A percentile compares a stretch with the other conserved stretches of the same genome.
phyloP scores from a whole-genome alignment of 1,140 invertebrate species.

The Andrena cerasifolii region DNA sequence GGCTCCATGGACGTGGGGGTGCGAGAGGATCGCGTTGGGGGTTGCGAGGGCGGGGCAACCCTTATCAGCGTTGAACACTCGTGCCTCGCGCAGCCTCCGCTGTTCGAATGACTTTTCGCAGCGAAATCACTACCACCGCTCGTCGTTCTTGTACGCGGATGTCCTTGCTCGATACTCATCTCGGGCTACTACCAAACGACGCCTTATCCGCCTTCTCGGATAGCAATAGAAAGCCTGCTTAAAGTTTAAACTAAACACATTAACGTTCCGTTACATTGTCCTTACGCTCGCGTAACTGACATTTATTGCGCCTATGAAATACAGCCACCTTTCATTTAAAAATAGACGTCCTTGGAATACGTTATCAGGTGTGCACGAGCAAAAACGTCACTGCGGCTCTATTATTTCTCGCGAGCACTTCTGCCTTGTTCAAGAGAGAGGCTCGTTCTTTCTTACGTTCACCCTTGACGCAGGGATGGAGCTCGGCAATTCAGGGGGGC shows the following conservation, averaged over 20 bases:
- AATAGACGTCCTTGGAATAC: too few species aligned
- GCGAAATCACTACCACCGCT: slow-evolving; percentile 26
- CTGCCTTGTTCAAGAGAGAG: too few species aligned
- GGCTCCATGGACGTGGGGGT: slow-evolving; percentile 45
- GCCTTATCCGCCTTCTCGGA: neutral
- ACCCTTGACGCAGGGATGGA: too few species aligned
- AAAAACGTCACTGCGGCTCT: too few species aligned
- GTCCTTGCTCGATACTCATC: slow-evolving; percentile 52
- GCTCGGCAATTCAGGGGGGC: slow-evolving; percentile 1
- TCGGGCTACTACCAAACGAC: slow-evolving; percentile 40
- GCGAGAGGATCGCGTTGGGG: slow-evolving; percentile 37
- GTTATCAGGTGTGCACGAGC: too few species aligned
- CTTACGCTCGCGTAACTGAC: too few species aligned
- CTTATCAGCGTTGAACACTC: slow-evolving; percentile 77
- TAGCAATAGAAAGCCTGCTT: neutral
- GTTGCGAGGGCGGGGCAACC: slow-evolving; percentile 66
- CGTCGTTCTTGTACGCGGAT: slow-evolving; percentile 41
- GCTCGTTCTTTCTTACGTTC: too few species aligned
- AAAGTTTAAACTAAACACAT: neutral
- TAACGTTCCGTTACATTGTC: too few species aligned
- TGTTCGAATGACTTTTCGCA: slow-evolving; percentile 39
- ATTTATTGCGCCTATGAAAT: too few species aligned
- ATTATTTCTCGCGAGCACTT: too few species aligned
- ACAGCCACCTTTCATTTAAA: too few species aligned
- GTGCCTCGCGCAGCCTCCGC: slow-evolving; percentile 62